Evolutionary conservation across 2,797 vertebrate genomes (phyloP), one percentile per base, ranked within the genome.

Genomic region (Clarias platycephalus): DNA sequence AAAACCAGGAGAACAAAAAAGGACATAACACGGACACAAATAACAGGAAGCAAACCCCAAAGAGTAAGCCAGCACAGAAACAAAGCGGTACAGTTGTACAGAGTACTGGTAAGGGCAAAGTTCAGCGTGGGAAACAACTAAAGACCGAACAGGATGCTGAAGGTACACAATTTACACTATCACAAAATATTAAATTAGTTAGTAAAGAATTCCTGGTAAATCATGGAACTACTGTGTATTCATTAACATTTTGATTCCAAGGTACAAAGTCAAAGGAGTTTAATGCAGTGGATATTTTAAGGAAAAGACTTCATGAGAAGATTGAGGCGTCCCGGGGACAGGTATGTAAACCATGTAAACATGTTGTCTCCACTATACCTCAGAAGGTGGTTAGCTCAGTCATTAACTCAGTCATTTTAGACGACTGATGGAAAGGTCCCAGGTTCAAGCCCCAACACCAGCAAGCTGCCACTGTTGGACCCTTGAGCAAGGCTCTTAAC

Each of bases 281-380:
- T 87, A 96, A 95, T 10, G 93, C 97, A 3, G 92, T 98, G 26
- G 95, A 95, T 81, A 86, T 98, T 20, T 90, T 99, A 80, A 95
- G 96, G 37, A 95, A 95, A 91, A 95, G 96, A 71, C 95, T 99
- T 0, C 97, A 96, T 0, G 96, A 98, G 84, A 98, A 97, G 94
- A 98, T 99, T 3, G 95, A 96, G 89, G 94, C 96, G 89, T 95
- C 94, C 80, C 95, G 95, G 89, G 95, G 95, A 58, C 96, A 97
- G 95, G 98, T 99, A 89, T 83, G 91, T 60, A 79, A 7, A 1
- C 55, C 53, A 70, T 16, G n/a, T 8, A 9, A 55, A 31, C 12
- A 2, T 53, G 12, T 53, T 13, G 12, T 13, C 49, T 53, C 12
- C 49, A 53, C 49, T 53, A 53, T 53, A 53, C 12, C 49, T 53